These are phyloP conservation scores for Chelon auratus DNA, from an alignment of 2,797 vertebrate species.

Conservation along the genomic window DNA sequence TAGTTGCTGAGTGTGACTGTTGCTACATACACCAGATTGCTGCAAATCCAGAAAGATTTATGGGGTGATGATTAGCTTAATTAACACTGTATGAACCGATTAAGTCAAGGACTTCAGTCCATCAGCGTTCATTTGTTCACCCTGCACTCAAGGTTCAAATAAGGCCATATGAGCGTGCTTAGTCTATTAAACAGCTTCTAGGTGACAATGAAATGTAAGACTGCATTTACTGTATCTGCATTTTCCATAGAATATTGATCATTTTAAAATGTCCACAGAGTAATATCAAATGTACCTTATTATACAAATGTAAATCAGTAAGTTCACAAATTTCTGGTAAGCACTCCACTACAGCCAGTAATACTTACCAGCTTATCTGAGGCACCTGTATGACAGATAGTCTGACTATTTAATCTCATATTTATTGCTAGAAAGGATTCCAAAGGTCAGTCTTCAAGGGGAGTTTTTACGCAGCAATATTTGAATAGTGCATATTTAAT, in stretches of 20 bases:
- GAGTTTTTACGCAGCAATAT: slow-evolving; percentile 31
- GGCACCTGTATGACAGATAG: slow-evolving; percentile 12
- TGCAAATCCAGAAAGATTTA: no score
- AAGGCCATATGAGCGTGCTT: neutral
- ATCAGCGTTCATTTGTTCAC: no score
- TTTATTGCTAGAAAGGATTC: slow-evolving; percentile 13
- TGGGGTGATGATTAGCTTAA: no score
- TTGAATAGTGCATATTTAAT: slow-evolving; percentile 36
- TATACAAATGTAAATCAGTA: neutral
- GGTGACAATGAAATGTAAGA: neutral
- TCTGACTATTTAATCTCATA: slow-evolving; percentile 21
- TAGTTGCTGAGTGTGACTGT: no score
- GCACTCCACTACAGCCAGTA: neutral
- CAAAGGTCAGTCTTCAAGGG: slow-evolving; percentile 55
- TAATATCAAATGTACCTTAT: neutral
- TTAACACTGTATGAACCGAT: no score
- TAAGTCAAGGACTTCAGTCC: no score
- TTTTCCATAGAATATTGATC: neutral
- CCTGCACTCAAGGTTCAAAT: no score
- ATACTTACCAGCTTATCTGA: slow-evolving; percentile 31
- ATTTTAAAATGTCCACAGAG: neutral
- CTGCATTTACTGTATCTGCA: neutral
- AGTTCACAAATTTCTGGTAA: neutral
- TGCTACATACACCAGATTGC: no score
- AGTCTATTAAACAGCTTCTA: neutral